Percentiles rank a stretch among this genome's conserved stretches.
Conservation (phyloP, 2,113 vertebrate genomes). For the Poeciliopsis occidentalis region DNA sequence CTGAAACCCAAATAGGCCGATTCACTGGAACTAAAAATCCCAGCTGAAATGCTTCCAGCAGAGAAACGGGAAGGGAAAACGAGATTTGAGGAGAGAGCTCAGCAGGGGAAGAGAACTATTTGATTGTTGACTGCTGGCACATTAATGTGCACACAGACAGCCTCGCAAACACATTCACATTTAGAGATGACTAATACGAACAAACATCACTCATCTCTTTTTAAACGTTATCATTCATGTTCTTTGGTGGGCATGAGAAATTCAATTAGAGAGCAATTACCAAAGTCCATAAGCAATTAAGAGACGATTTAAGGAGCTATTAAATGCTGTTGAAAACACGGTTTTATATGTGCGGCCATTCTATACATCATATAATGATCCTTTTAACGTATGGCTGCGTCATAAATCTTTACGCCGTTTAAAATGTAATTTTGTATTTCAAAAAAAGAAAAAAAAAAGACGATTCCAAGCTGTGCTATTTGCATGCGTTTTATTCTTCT, state of each 20-base stretch:
- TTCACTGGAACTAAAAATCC: conserved; percentile 51
- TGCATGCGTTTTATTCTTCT: conserved; percentile 4
- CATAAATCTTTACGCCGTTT: conserved; percentile 36
- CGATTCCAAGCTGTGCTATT: conserved; percentile 4
- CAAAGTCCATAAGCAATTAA: conserved; percentile 63
- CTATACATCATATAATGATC: conserved; percentile 33
- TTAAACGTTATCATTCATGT: conserved; percentile 57
- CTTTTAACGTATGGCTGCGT: conserved; percentile 23
- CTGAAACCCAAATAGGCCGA: conserved; percentile 59
- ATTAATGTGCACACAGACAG: conserved; percentile 12
- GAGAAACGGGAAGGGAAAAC: conserved; percentile 11
- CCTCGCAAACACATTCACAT: neutral
- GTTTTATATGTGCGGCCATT: conserved; percentile 37
- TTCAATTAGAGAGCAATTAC: conserved; percentile 68
- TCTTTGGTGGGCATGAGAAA: conserved; percentile 62
- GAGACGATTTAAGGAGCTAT: conserved; percentile 62
- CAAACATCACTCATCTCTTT: conserved; percentile 22
- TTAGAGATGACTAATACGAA: neutral
- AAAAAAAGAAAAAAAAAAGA: conserved; percentile 9
- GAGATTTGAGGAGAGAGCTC: conserved; percentile 24
- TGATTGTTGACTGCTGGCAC: conserved; percentile 45
- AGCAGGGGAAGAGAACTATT: conserved; percentile 28
- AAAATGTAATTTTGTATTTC: conserved; percentile 28
- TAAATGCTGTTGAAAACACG: conserved; percentile 58
- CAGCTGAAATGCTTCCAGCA: conserved; percentile 30